Conservation (phyloP, 1,140 invertebrate genomes). For the Sinonovacula constricta region DNA sequence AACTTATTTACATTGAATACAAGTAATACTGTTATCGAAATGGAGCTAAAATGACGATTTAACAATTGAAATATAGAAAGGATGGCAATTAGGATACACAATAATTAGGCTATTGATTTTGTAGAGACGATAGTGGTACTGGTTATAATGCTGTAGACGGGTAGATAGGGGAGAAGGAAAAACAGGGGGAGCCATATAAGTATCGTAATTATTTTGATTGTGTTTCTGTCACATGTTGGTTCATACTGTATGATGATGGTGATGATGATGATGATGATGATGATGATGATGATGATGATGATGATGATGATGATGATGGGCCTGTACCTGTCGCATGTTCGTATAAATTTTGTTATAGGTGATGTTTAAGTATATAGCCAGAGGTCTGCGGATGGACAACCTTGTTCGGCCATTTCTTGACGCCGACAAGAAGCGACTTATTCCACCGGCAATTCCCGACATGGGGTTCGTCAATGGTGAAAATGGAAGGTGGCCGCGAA, state of each 20-base stretch:
- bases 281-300: slow-evolving; percentile 4
- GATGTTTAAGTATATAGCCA: slow-evolving; percentile 73
- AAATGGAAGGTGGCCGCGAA: slow-evolving; percentile 56
- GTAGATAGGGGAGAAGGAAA: too few species aligned
- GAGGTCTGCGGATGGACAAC: slow-evolving; percentile 74
- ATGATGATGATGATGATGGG: slow-evolving; percentile 4
- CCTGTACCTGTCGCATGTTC: too few species aligned
- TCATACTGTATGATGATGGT: too few species aligned
- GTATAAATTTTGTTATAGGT: slow-evolving; percentile 48
- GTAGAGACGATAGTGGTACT: too few species aligned
- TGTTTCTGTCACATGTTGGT: too few species aligned
- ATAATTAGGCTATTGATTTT: too few species aligned
- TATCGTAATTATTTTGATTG: too few species aligned
- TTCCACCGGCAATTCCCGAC: slow-evolving; percentile 58
- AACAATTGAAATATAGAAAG: too few species aligned
- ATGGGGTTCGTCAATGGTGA: slow-evolving; percentile 62
- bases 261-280: slow-evolving; percentile 4
- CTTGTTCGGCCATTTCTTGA: slow-evolving; percentile 66
- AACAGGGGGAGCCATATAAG: too few species aligned
- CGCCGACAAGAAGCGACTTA: slow-evolving; percentile 52
- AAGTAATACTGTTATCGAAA: neutral
- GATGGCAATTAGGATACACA: too few species aligned
- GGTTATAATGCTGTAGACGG: too few species aligned
- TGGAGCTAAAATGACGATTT: neutral
- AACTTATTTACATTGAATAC: neutral